Evolutionary conservation across 1,140 invertebrate genomes (phyloP), one percentile per base, ranked within the genome.

Genomic region (Meloidogyne floridensis): DNA sequence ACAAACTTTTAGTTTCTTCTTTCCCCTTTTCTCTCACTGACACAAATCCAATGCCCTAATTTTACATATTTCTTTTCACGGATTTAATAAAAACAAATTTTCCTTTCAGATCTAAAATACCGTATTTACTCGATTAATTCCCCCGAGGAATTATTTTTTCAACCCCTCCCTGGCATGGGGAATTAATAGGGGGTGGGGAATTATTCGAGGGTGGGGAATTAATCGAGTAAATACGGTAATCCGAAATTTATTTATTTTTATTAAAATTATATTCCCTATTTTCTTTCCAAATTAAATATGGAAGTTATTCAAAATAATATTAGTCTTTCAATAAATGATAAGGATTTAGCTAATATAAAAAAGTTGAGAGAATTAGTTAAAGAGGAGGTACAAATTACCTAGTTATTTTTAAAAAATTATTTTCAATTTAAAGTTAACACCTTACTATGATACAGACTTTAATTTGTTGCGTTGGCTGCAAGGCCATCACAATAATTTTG

Each of bases 381-480:
- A 47, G 75, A 77, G 47, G 56, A 81, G 80, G 80, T 81, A 56
- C 71, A 71, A 13, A 6, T 32, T 59, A 51, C 18, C 5, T 42
- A 11, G 32, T 8, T 42, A 11, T 77, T 43, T 20, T 3, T 70
- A 0, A 15, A 18, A 32, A 54, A 51, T 15, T 80, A 20, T 43
- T 32, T 71, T 42, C 2, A 51, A 20, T 72, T 32, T 47, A 69
- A 42, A 85, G 84, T 42, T 89, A 3, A 89, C 89, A 15, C 85
- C 89, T 6, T 89, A 90, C 65, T 89, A 89, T 72, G 88, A 89
- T 75, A 89, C 88, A 15, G 86, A 89, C 56, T 89, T 90, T 75
- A 89, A 89, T 70, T 76, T 89, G 18, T 84, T 89, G 65, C 87
- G 88, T n/a, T 89, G 88, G 88, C 83, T 89, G 8, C 83, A 87